Evolutionary conservation across 2,888 invertebrate species (phyloP).

Genomic region (Chymomyza procnemis): DNA sequence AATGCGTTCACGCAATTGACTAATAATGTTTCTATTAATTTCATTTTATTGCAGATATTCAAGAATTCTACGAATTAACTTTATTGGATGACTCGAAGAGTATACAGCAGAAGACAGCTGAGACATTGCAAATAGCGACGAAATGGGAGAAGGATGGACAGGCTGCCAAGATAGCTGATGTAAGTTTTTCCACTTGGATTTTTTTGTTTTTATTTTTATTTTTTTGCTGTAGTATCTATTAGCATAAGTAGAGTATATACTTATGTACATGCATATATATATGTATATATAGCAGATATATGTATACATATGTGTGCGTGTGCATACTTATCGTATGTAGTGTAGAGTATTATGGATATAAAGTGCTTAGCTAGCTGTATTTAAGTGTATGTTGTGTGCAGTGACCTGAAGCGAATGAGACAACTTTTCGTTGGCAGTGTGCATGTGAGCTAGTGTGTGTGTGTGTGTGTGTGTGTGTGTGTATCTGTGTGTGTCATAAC

Average conservation of each 20-base stretch:
- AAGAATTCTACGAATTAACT: constrained; percentile 99
- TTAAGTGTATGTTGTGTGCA: too few species aligned
- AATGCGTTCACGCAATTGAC: not conserved
- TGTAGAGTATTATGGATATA: too few species aligned
- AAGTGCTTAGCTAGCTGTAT: too few species aligned
- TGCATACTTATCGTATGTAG: too few species aligned
- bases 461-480: too few species aligned
- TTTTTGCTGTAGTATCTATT: not conserved
- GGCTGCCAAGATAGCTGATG: constrained; percentile 77
- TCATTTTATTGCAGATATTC: constrained; percentile 88
- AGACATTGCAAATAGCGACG: constrained; percentile 95
- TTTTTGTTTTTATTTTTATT: too few species aligned
- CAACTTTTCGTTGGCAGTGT: too few species aligned
- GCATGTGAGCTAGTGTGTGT: too few species aligned
- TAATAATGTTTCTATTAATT: not conserved
- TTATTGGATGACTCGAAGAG: constrained; percentile 96
- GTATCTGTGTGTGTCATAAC: too few species aligned
- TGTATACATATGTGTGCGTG: not conserved
- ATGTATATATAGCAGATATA: constrained; percentile 2
- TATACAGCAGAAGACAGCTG: constrained; percentile 96
- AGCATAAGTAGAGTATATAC: not conserved
- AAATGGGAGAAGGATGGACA: constrained; percentile 88
- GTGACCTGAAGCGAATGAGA: too few species aligned
- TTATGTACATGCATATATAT: not conserved
- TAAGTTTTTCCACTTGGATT: constrained; percentile 65